phyloP scores from a whole-genome alignment of 2,888 invertebrate genomes.

The Nomada fabriciana region DNA sequence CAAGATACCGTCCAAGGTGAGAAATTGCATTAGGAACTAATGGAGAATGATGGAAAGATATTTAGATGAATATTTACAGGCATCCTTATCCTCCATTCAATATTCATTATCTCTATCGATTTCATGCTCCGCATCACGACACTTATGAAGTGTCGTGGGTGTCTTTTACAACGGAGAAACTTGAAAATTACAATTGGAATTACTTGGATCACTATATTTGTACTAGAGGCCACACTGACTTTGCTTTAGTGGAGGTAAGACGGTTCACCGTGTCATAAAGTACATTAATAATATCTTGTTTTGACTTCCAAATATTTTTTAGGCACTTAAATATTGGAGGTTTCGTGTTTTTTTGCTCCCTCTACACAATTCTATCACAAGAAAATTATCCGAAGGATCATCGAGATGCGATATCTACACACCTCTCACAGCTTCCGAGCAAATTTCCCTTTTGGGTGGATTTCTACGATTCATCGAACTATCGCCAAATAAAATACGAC shows the following conservation, averaged over 20 bases:
- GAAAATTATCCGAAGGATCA: conserved; percentile 90
- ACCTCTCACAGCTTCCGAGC: conserved; percentile 86
- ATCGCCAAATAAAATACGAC: conserved; percentile 95
- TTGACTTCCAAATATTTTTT: conserved; percentile 69
- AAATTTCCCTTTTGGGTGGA: conserved; percentile 88
- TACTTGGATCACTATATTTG: conserved; percentile 98
- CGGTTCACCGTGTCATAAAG: neutral
- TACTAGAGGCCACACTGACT: conserved; percentile 96
- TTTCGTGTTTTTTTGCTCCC: conserved; percentile 96
- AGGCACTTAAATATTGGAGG: conserved; percentile 95
- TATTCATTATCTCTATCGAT: conserved; percentile 95
- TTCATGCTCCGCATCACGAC: conserved; percentile 96
- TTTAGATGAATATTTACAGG: conserved; percentile 85
- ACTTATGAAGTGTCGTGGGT: conserved; percentile 98
- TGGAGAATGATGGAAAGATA: neutral
- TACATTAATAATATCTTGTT: neutral
- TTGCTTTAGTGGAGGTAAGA: conserved; percentile 92
- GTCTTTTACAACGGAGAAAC: conserved; percentile 96
- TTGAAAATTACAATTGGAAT: conserved; percentile 99
- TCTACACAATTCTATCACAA: conserved; percentile 91
- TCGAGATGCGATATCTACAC: conserved; percentile 94
- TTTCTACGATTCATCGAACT: conserved; percentile 94
- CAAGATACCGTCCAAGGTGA: conserved; percentile 96
- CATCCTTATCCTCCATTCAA: conserved; percentile 97
- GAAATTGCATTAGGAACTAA: conserved; percentile 34